Percentiles rank a stretch among this genome's conserved stretches.
Evolutionary conservation across 2,797 vertebrate species (phyloP).

Genomic region (Sphaeramia orbicularis): DNA sequence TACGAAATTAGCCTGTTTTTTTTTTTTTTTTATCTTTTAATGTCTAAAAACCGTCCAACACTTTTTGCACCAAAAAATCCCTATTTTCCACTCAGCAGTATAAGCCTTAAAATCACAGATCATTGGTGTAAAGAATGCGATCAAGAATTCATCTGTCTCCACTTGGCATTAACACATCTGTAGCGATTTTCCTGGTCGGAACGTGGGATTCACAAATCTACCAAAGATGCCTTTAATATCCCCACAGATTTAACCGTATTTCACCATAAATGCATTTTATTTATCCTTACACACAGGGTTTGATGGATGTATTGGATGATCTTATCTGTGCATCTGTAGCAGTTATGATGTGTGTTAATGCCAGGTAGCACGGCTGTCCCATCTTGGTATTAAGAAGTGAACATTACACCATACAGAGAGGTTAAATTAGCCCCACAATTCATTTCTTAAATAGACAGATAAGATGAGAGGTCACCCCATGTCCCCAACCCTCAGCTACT

Average conservation of each 20-base stretch:
- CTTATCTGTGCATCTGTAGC: neutral
- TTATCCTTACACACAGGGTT: neutral
- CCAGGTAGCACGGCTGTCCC: conserved; percentile 17
- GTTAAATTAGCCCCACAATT: conserved; percentile 17
- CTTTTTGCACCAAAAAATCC: conserved; percentile 25
- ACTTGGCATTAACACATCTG: conserved; percentile 45
- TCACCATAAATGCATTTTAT: neutral
- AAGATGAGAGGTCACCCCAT: conserved; percentile 16
- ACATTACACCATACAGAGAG: conserved; percentile 19
- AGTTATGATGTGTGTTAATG: conserved; percentile 19
- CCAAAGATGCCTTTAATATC: conserved; percentile 15
- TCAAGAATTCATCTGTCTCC: conserved; percentile 14
- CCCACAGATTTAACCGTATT: neutral
- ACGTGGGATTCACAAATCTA: neutral
- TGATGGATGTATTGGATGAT: neutral
- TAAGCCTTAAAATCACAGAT: conserved; percentile 38
- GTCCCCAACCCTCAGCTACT: conserved; percentile 24
- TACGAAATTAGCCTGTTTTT: conserved; percentile 16
- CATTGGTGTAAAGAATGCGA: conserved; percentile 26
- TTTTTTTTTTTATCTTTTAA: conserved; percentile 9
- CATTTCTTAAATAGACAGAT: conserved; percentile 14
- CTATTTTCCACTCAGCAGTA: conserved; percentile 33
- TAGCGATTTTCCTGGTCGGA: neutral
- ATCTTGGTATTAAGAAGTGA: conserved; percentile 17
- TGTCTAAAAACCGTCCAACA: conserved; percentile 41